phyloP scores from a whole-genome alignment of 2,113 vertebrate genomes.

The Ranitomeya imitator region DNA sequence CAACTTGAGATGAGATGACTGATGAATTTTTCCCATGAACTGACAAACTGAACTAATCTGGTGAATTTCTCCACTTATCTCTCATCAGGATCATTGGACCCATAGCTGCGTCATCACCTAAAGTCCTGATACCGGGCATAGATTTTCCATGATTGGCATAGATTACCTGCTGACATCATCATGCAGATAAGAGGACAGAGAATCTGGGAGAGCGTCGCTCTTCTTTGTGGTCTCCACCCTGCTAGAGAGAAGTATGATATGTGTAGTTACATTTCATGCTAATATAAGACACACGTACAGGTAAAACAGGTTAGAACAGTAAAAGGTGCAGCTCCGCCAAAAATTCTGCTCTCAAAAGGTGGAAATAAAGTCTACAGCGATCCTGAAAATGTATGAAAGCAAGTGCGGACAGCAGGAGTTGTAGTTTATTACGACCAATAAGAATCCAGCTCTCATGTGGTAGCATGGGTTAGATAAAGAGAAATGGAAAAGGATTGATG shows the following conservation, averaged over 20 bases:
- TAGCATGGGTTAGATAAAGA: not conserved
- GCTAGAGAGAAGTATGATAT: not conserved
- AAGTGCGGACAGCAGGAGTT: not conserved
- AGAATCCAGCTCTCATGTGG: not conserved
- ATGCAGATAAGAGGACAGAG: slow-evolving; percentile 28
- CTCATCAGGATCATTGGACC: not conserved
- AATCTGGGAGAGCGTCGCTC: not conserved
- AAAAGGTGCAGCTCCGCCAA: not conserved
- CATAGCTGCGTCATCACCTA: not conserved
- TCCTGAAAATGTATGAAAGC: no score
- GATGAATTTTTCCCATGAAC: no score
- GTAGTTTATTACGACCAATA: not conserved
- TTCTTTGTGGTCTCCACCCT: slow-evolving; percentile 21
- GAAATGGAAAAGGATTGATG: no score
- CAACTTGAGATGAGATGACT: no score
- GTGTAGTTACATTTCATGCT: not conserved
- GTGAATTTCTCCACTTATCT: not conserved
- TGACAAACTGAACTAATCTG: no score
- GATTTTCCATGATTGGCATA: not conserved
- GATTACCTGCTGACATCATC: slow-evolving; percentile 47
- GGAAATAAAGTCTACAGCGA: not conserved
- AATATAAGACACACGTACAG: not conserved
- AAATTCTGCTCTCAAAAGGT: not conserved
- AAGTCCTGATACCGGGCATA: not conserved
- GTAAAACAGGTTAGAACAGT: slow-evolving; percentile 7